Conservation (phyloP, 53 echinoderm and acorn worm genomes). For the Paelopatides confundens region DNA sequence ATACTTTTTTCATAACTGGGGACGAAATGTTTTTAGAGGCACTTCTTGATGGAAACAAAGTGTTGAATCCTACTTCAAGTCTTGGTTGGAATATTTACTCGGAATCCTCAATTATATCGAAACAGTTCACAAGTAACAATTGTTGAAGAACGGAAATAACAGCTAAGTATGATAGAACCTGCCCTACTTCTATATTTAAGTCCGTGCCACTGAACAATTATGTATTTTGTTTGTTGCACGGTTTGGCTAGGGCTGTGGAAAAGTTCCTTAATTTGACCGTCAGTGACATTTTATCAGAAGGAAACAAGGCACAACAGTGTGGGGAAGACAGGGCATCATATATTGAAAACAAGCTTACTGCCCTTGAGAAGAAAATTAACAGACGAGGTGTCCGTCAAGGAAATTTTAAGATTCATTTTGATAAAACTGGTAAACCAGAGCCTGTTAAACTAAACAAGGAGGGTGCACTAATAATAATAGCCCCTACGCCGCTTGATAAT, state of each 20-base stretch:
- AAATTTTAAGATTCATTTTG: conserved; percentile 68
- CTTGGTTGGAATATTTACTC: conserved; percentile 81
- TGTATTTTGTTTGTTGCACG: too few relatives aligned
- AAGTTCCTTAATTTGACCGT: conserved; percentile 66
- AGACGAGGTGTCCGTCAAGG: conserved; percentile 61
- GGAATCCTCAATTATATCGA: conserved; percentile 34
- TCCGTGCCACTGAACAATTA: conserved; percentile 60
- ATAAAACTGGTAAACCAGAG: conserved; percentile 60
- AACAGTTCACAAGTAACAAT: conserved; percentile 47
- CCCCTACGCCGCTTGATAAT: conserved; percentile 17
- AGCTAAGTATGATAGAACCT: conserved; percentile 46
- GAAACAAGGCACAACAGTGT: conserved; percentile 42
- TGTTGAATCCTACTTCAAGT: conserved; percentile 58
- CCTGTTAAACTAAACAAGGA: conserved; percentile 30
- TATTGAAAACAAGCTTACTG: background rate
- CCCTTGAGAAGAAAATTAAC: conserved; percentile 58
- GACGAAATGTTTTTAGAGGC: too few relatives aligned
- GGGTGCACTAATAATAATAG: background rate
- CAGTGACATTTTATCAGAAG: conserved; percentile 53
- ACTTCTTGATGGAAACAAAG: conserved; percentile 61
- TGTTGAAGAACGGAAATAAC: conserved; percentile 54
- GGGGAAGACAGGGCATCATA: background rate
- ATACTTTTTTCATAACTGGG: conserved; percentile 51
- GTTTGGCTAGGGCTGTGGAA: conserved; percentile 67
- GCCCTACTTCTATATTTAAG: conserved; percentile 50